phyloP scores from a whole-genome alignment of 1,140 invertebrate species.

The Drosophila biarmipes region DNA sequence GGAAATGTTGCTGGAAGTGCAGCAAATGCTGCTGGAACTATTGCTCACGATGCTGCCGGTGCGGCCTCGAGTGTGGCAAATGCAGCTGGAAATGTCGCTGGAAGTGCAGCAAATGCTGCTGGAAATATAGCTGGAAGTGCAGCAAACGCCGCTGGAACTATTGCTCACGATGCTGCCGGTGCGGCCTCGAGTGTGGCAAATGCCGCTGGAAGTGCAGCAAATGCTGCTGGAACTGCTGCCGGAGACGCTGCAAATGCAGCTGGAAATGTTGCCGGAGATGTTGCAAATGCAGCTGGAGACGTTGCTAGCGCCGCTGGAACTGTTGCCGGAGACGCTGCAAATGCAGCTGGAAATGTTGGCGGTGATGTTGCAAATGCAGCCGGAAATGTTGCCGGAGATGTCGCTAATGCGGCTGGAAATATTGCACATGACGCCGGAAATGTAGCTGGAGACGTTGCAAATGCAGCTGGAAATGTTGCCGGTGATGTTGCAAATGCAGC shows the following conservation, averaged over 20 bases:
- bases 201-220: not conserved
- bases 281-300: slow-evolving; percentile 4
- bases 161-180: slow-evolving; percentile 7
- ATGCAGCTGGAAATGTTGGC: slow-evolving; percentile 5
- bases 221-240: slow-evolving; percentile 9
- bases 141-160: slow-evolving; percentile 4
- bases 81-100: slow-evolving; percentile 3
- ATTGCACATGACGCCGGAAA: slow-evolving; percentile 6
- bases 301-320: too few relatives aligned
- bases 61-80: too few relatives aligned
- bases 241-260: slow-evolving; percentile 7
- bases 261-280: slow-evolving; percentile 9
- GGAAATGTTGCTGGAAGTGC: slow-evolving; percentile 9
- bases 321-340: not conserved
- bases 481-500: slow-evolving; percentile 9
- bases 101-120: slow-evolving; percentile 1
- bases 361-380: slow-evolving; percentile 2
- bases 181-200: slow-evolving; percentile 17
- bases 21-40: slow-evolving; percentile 4
- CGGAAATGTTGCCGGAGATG: slow-evolving; percentile 1
- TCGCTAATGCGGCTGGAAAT: slow-evolving; percentile 5
- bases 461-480: slow-evolving; percentile 13
- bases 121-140: not conserved
- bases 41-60: not conserved
- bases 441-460: not conserved